Evolutionary conservation across 2,113 vertebrate species (phyloP).

Genomic region (Cariama cristata): DNA sequence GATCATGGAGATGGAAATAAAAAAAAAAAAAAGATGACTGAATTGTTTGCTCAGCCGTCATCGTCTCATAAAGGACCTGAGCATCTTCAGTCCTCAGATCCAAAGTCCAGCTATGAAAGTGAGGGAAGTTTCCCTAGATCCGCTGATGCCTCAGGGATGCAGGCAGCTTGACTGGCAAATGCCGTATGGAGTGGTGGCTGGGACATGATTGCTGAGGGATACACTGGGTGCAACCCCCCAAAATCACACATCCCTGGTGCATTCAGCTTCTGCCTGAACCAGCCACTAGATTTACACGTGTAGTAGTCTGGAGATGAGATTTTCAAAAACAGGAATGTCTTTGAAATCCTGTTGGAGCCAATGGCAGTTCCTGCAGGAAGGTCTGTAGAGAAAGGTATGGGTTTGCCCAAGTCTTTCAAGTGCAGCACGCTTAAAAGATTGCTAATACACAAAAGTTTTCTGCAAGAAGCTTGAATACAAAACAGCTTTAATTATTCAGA

Average conservation of each 20-base stretch:
- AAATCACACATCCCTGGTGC: no score
- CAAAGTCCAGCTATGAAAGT: background rate
- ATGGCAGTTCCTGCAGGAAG: background rate
- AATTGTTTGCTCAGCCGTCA: background rate
- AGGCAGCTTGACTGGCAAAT: background rate
- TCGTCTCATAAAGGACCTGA: background rate
- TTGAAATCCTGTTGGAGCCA: background rate
- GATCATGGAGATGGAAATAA: background rate
- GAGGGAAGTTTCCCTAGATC: background rate
- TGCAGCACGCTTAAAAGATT: background rate
- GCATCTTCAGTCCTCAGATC: background rate
- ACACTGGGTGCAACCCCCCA: background rate
- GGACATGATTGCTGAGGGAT: background rate
- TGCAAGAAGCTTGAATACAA: background rate
- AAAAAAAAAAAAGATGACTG: background rate
- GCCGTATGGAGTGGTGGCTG: background rate
- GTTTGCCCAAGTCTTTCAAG: background rate
- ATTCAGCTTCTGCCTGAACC: background rate
- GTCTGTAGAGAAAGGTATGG: background rate
- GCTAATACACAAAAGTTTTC: background rate
- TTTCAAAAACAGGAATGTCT: background rate
- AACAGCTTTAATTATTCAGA: background rate
- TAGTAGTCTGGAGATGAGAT: background rate
- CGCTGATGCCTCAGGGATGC: no score
- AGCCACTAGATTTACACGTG: background rate